Conservation (phyloP, 1,140 invertebrate species). For the Zophobas morio region DNA sequence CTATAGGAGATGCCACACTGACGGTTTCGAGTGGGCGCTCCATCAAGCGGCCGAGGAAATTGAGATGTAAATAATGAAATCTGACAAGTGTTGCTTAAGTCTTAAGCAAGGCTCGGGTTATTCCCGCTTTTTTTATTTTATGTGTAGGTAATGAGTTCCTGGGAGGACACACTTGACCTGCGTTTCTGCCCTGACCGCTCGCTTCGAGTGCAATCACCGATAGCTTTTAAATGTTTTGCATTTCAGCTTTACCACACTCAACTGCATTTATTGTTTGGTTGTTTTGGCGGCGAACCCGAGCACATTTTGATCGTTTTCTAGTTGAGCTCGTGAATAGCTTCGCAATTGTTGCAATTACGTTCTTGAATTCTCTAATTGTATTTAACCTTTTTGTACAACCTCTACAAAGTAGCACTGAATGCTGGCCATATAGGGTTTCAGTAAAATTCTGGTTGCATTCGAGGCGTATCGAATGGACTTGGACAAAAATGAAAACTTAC, state of each 20-base stretch:
- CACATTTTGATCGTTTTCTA: conserved; percentile 34
- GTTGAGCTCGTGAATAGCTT: conserved; percentile 23
- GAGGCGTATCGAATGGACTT: not conserved
- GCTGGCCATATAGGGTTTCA: conserved; percentile 1
- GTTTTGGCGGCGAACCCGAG: conserved; percentile 29
- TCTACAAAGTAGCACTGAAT: conserved; percentile 15
- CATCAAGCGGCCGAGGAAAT: no score
- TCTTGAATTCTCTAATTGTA: conserved; percentile 35
- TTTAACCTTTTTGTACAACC: conserved; percentile 20
- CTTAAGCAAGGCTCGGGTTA: no score
- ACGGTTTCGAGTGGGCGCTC: no score
- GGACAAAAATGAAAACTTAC: no score
- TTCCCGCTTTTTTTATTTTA: no score
- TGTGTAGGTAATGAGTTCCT: no score
- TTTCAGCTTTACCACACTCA: conserved; percentile 4
- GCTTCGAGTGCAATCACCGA: conserved; percentile 23
- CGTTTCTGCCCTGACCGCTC: conserved; percentile 6
- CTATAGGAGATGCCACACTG: no score
- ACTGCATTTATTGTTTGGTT: conserved; percentile 25
- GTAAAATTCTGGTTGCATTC: conserved; percentile 14
- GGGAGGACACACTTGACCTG: not conserved
- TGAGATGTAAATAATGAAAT: no score
- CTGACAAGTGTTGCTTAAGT: no score
- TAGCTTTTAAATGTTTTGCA: conserved; percentile 33
- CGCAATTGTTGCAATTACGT: conserved; percentile 28